Percentiles rank a stretch among this genome's conserved stretches.
Evolutionary conservation across 1,140 invertebrate genomes (phyloP).

Genomic region (Neodiprion pinetum): DNA sequence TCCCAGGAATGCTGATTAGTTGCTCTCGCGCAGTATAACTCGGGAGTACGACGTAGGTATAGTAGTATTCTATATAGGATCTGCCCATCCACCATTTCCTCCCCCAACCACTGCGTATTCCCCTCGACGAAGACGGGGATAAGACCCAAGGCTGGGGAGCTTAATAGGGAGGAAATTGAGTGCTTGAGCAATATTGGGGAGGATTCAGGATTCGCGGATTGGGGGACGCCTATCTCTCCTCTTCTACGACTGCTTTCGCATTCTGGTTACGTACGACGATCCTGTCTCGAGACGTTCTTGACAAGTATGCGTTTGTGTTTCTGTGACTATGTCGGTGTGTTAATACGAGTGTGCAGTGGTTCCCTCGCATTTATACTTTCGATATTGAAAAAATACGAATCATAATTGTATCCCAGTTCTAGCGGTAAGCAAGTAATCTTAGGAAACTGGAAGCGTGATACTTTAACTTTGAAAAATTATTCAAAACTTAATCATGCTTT

Average conservation of each 20-base stretch:
- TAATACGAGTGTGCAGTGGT: conserved; percentile 33
- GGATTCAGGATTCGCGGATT: conserved; percentile 55
- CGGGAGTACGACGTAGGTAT: conserved; percentile 28
- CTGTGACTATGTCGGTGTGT: no score
- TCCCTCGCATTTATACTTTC: not conserved
- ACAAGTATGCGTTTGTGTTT: not conserved
- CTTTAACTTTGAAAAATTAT: no score
- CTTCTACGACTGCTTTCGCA: conserved; percentile 49
- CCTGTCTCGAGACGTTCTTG: conserved; percentile 4
- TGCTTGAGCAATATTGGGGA: conserved; percentile 63
- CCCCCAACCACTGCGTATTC: not conserved
- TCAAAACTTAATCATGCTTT: no score
- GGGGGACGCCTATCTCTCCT: conserved; percentile 45
- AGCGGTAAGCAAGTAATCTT: no score
- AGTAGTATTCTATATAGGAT: conserved; percentile 14
- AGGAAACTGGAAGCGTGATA: no score
- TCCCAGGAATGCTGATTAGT: conserved; percentile 61
- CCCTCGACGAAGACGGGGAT: conserved; percentile 6
- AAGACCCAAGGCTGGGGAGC: conserved; percentile 46
- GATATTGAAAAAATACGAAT: no score
- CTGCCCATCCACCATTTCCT: conserved; percentile 16
- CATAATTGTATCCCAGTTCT: no score
- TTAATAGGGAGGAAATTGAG: conserved; percentile 65
- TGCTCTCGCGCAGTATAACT: conserved; percentile 57
- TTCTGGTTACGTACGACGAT: conserved; percentile 52